These are phyloP conservation scores for Dioctria rufipes DNA, from an alignment of 2,888 invertebrate species.

Conservation along the genomic window DNA sequence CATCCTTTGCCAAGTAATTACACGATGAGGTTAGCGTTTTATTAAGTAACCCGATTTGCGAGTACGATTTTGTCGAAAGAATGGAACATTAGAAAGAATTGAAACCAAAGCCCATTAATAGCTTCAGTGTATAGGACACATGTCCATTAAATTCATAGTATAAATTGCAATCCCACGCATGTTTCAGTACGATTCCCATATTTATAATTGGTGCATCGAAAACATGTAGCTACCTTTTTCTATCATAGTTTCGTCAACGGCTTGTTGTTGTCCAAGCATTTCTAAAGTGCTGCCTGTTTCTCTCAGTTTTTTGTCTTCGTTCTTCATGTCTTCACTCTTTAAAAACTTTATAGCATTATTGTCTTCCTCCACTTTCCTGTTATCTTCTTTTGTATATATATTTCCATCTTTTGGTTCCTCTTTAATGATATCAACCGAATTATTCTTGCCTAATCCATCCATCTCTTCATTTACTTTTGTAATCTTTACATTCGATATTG, in stretches of 20 bases:
- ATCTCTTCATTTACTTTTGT: conserved; percentile 42
- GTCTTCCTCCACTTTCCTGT: not conserved
- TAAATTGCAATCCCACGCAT: too few relatives aligned
- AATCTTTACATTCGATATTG: conserved; percentile 28
- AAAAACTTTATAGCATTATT: not conserved
- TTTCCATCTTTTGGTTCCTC: not conserved
- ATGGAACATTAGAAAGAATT: too few relatives aligned
- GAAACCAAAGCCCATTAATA: too few relatives aligned
- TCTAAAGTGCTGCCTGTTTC: not conserved
- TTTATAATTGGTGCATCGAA: not conserved
- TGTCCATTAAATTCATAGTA: too few relatives aligned
- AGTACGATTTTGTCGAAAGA: too few relatives aligned
- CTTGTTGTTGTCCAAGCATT: not conserved
- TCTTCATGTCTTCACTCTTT: not conserved
- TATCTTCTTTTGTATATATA: not conserved
- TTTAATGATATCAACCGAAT: not conserved
- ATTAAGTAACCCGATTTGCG: too few relatives aligned
- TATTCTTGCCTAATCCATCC: not conserved
- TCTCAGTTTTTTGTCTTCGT: not conserved
- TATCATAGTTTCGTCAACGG: not conserved
- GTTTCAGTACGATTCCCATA: too few relatives aligned
- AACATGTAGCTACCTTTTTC: conserved; percentile 5
- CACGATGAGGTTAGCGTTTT: too few relatives aligned
- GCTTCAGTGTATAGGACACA: too few relatives aligned
- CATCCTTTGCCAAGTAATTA: too few relatives aligned